phyloP scores from a whole-genome alignment of 64 coral and sea anemone species.

The Dendrophyllia cribrosa region DNA sequence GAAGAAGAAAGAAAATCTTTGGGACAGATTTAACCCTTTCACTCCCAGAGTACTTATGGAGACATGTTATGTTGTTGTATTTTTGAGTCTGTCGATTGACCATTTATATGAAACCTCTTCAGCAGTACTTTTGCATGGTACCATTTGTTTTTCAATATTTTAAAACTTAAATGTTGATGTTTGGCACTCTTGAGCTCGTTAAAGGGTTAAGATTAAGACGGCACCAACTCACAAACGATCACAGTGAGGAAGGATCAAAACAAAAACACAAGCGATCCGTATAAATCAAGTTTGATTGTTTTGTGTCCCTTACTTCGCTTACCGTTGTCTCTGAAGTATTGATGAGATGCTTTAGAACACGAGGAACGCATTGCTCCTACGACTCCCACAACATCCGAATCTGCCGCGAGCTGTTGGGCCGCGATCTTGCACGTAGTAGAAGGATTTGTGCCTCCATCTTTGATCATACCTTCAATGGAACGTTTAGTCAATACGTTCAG shows the following conservation, averaged over 20 bases:
- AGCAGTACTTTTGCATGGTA: too few species aligned
- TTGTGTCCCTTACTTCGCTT: not conserved
- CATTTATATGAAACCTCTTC: too few species aligned
- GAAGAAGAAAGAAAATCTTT: not conserved
- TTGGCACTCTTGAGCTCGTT: too few species aligned
- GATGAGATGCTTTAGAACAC: slow-evolving; percentile 94
- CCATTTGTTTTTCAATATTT: too few species aligned
- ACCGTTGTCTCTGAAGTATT: slow-evolving; percentile 98
- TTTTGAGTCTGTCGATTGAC: too few species aligned
- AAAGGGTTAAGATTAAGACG: too few species aligned
- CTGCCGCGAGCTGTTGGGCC: slow-evolving; percentile 90
- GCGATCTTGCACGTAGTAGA: slow-evolving; percentile 79
- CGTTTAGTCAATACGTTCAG: not conserved
- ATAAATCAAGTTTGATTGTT: not conserved
- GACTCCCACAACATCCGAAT: slow-evolving; percentile 89
- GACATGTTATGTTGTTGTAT: too few species aligned
- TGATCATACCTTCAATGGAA: slow-evolving; percentile 83
- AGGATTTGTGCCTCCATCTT: slow-evolving; percentile 87
- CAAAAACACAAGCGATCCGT: too few species aligned
- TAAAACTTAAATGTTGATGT: too few species aligned
- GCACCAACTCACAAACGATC: too few species aligned
- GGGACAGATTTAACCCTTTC: not conserved
- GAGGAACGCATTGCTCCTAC: slow-evolving; percentile 93
- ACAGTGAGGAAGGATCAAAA: too few species aligned
- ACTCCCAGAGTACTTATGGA: too few species aligned